Conservation (phyloP, 2,797 vertebrate genomes). For the Darevskia mixta region DNA sequence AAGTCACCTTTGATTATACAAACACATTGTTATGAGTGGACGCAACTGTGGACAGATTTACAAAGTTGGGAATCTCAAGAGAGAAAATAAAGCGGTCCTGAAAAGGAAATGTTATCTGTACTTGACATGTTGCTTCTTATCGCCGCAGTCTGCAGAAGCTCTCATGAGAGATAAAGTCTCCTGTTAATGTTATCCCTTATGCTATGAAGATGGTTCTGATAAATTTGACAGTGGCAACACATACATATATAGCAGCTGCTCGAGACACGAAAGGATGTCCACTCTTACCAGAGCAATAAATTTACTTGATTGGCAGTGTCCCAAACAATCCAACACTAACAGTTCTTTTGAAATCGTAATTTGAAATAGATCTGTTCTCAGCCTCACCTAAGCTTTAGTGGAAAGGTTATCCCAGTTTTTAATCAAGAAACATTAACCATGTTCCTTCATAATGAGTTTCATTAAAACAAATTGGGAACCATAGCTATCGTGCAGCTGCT, state of each 20-base stretch:
- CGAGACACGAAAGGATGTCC: not conserved
- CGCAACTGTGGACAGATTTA: not conserved
- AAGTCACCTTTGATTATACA: not conserved
- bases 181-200: conserved; percentile 5
- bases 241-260: not conserved
- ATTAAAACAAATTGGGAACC: conserved; percentile 2
- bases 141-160: not conserved
- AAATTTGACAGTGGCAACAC: conserved; percentile 5
- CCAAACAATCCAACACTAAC: not conserved
- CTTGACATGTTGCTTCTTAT: conserved; percentile 15
- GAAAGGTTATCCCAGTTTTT: not conserved
- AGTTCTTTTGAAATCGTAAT: not conserved
- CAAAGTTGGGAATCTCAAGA: not conserved
- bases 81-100: not conserved
- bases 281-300: not conserved
- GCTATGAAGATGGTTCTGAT: conserved; percentile 13
- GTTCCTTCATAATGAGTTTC: not conserved
- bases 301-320: not conserved
- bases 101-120: conserved; percentile 9
- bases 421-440: not conserved
- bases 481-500: not conserved
- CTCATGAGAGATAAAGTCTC: not conserved
- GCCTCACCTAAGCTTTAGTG: not conserved
- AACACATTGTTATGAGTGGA: not conserved
- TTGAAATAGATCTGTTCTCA: not conserved